Base-by-base conservation (phyloP, 2,113 vertebrate genomes). In the Larimichthys polyactis region DNA sequence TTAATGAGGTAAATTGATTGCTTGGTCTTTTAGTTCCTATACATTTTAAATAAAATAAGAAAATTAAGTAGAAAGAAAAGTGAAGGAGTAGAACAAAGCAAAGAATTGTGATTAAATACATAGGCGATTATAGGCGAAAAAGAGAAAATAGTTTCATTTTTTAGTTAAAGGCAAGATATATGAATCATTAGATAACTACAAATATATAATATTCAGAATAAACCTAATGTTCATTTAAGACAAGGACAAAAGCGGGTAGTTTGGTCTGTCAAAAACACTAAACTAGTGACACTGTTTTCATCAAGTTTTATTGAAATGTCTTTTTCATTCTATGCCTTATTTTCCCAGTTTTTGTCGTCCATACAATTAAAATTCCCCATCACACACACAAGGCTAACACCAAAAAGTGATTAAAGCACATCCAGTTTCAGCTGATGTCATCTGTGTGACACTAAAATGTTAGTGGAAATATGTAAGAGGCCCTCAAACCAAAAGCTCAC, bases 391-490 rank as follows among this genome's bases (percentile, higher is more conserved):
- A 1, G 9, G 11, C 22, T 36, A 43, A 48, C 49, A 64, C 54
- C 16, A 72, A 3, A 67, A 58, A 22, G 24, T 75, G 44, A 66
- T 75, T 68, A 69, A 59, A 71, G 7, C 32, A 20, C 46, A 27
- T 69, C 3, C 11, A 77, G 4, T 64, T 44, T 77, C 29, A 82
- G 36, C 60, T 68, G 9, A 62, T 77, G 12, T 63, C 20, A 20
- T 66, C 17, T 22, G 5, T 68, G 40, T 70, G 27, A 57, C 55
- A 74, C 29, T 51, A 49, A 72, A 76, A 57, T 69, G 46, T 70
- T 36, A 11, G 3, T 63, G 6, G 54, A 58, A 46, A 59, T 59
- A 54, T 51, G 10, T 20, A 51, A 48, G 51, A 12, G 46, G 54
- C 20, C 49, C 9, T 49, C 14, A 48, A 62, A 72, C 27, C 9